Conservation (phyloP, 2,888 invertebrate species). For the Andrena dorsata region DNA sequence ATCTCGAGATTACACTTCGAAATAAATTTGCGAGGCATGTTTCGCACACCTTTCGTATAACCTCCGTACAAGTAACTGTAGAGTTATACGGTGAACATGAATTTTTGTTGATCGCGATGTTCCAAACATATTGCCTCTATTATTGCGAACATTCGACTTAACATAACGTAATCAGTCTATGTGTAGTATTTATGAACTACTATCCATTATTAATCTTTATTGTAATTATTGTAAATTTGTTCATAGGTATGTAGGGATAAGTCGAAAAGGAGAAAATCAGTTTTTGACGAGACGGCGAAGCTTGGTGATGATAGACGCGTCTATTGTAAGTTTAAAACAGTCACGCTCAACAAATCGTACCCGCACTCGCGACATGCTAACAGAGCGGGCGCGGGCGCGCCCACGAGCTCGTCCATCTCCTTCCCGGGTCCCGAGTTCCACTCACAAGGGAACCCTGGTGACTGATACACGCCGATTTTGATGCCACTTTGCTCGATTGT, state of each 20-base stretch:
- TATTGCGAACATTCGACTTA: slow-evolving; percentile 58
- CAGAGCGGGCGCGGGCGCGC: too few species aligned
- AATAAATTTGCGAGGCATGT: not conserved
- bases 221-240: slow-evolving; percentile 84
- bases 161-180: slow-evolving; percentile 77
- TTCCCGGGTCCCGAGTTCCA: too few species aligned
- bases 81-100: not conserved
- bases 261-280: slow-evolving; percentile 46
- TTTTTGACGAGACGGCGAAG: slow-evolving; percentile 32
- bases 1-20: not conserved
- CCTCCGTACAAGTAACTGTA: not conserved
- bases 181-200: slow-evolving; percentile 78
- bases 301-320: slow-evolving; percentile 55
- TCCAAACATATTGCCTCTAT: slow-evolving; percentile 39
- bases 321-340: slow-evolving; percentile 40
- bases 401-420: too few species aligned
- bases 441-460: too few species aligned
- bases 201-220: slow-evolving; percentile 74
- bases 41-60: slow-evolving; percentile 21
- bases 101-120: slow-evolving; percentile 18
- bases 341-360: too few species aligned
- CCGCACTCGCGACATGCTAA: too few species aligned
- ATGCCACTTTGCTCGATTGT: too few species aligned
- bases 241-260: slow-evolving; percentile 73
- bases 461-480: too few species aligned